Evolutionary conservation across 2,797 vertebrate genomes (phyloP), one percentile per base, ranked within the genome.

Genomic region (Argyrosomus regius): DNA sequence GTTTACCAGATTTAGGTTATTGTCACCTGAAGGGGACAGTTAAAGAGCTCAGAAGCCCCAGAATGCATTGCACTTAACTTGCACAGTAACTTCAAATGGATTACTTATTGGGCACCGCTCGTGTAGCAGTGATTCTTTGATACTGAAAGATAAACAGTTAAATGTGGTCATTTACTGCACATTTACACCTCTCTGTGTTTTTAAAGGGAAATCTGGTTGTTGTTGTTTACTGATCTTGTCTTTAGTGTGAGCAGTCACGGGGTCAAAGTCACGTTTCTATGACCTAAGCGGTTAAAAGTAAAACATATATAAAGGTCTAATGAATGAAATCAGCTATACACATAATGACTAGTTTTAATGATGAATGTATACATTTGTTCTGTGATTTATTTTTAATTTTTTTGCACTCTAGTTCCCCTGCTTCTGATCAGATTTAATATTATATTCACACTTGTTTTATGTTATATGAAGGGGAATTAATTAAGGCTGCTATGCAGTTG

Each of bases 61-160:
- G 69, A 82, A 72, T 28, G 35, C 64, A 35, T 72, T 73, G 72
- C 79, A 77, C 79, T 83, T 82, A 78, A 20, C 35, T 39, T 39
- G 35, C 35, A 39, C 35, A 39, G 35, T 24, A 59, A 18, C 13
- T 50, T 62, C 6, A 41, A 63, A 59, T 16, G 46, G 10, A 70
- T 64, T 48, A 28, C 52, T 66, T 58, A 53, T 9, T 50, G 3
- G 17, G 52, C 20, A 18, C 24, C 14, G 24, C 11, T 26, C 16
- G 62, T 63, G n/a, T 43, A 71, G 59, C 72, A 46, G 53, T 43
- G 48, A 59, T 53, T 59, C 22, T 35, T 77, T 39, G 6, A 56
- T 20, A 1, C 26, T 18, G 39, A 66, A 24, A 61, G 39, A 56
- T 45, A 4, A 52, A 41, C 57, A 14, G 46, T 28, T 12, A 28